Base-by-base conservation (phyloP, 2,113 vertebrate genomes). In the Echinops telfairi region DNA sequence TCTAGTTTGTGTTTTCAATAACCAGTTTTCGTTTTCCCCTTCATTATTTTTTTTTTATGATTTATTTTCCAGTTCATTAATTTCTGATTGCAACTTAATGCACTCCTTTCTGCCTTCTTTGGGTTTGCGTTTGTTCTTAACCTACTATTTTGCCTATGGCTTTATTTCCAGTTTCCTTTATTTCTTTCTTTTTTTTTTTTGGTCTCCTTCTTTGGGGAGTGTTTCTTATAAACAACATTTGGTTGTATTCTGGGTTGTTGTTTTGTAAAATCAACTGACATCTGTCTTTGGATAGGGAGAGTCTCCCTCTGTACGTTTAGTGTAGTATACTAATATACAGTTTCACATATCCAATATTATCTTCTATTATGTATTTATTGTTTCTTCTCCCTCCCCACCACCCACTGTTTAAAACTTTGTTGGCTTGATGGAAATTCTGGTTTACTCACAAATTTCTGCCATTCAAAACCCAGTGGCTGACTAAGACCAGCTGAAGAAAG, bases 171-270 rank as follows among this genome's bases (percentile, higher is more conserved):
- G 75, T 53, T 53, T 53, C 10, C 47, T 53, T 53, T 53, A 3
- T 40, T 40, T 40, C 40, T 53, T 53, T 16, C 19, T 60, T 60
- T 20, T 23, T 6, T 89, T 77, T 88, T 70, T 85, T 92, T 95
- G 91, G 64, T 95, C 88, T 93, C 92, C 93, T 95, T 96, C 93
- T 94, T 96, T 96, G 47, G 92, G 60, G 88, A 92, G n/a, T 94
- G 95, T 95, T 96, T 95, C 90, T 94, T 95, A 60, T 94, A 96
- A 96, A 95, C 64, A 96, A 92, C 93, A 92, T 96, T 95, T 96
- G 95, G 92, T 81, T 90, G 16, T 86, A 78, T 93, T 95, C 93
- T 94, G 68, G 93, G 2, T 68, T 68, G 9, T 68, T 95, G 7
- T 73, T 93, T 92, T 94, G 90, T 83, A 92, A 92, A 78, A 91